Evolutionary conservation across 2,113 vertebrate genomes (phyloP).

Genomic region (Malurus alboscapulatus): DNA sequence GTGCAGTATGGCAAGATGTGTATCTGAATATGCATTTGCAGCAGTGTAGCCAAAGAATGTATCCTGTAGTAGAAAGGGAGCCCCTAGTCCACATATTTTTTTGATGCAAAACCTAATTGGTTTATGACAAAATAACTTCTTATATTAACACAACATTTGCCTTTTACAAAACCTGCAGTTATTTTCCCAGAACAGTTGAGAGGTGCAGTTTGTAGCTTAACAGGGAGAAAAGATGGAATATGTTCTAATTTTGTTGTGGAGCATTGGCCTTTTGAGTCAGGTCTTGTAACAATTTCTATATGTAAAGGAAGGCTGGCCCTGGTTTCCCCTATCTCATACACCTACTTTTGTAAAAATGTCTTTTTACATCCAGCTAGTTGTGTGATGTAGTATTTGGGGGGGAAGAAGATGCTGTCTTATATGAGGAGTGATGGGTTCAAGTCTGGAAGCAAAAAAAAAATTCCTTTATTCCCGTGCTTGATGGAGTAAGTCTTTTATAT

Average conservation of each 20-base stretch:
- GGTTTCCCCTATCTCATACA: neutral
- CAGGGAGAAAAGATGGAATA: neutral
- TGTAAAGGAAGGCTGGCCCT: neutral
- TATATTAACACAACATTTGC: neutral
- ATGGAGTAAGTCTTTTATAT: neutral
- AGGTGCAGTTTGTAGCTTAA: neutral
- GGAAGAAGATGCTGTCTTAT: neutral
- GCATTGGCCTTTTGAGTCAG: neutral
- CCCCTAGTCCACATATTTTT: neutral
- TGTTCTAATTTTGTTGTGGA: neutral
- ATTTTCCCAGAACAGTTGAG: neutral
- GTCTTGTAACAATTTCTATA: neutral
- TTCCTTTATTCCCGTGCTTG: neutral
- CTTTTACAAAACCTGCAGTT: neutral
- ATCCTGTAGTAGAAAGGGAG: neutral
- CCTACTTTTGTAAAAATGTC: neutral
- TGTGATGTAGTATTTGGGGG: neutral
- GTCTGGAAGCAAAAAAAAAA: neutral
- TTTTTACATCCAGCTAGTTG: neutral
- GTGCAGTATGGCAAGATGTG: neutral
- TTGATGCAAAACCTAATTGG: neutral
- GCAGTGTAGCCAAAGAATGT: fast-evolving
- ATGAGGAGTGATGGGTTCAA: neutral
- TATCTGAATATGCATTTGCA: neutral
- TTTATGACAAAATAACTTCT: neutral